Percentiles rank a stretch among this genome's conserved stretches.
Conservation (phyloP, 2,888 invertebrate genomes). For the Leucophenga maculata region DNA sequence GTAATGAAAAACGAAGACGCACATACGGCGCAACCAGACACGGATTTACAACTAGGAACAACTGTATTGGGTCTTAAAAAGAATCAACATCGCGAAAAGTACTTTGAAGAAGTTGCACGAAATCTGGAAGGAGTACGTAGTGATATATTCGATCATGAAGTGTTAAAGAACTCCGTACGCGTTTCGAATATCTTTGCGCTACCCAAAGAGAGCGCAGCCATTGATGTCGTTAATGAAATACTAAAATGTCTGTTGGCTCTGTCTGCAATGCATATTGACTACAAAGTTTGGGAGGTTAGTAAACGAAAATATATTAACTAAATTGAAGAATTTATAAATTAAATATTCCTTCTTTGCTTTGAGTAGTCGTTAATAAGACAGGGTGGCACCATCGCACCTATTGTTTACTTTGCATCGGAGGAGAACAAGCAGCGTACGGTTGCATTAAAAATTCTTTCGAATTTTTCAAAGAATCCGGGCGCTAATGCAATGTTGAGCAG, state of each 20-base stretch:
- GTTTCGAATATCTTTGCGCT: conserved; percentile 59
- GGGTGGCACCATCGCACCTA: conserved; percentile 59
- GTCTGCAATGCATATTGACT: conserved; percentile 61
- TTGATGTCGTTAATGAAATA: conserved; percentile 67
- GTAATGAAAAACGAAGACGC: conserved; percentile 66
- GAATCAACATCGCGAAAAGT: conserved; percentile 70
- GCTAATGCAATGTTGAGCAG: conserved; percentile 64
- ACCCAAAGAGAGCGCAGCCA: conserved; percentile 60
- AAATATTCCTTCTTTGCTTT: background rate
- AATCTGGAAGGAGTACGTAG: conserved; percentile 70
- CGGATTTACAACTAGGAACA: conserved; percentile 36
- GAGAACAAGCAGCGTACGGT: conserved; percentile 64
- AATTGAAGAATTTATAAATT: background rate
- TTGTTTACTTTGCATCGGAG: conserved; percentile 67
- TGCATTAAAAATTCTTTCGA: conserved; percentile 68
- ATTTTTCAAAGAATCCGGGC: conserved; percentile 66
- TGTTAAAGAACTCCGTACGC: conserved; percentile 60
- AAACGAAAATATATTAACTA: background rate
- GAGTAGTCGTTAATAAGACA: conserved; percentile 40
- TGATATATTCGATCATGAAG: conserved; percentile 69
- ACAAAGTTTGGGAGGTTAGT: conserved; percentile 61
- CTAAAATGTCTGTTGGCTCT: conserved; percentile 66
- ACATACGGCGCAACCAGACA: conserved; percentile 45
- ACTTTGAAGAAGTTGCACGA: conserved; percentile 70
- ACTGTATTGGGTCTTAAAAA: conserved; percentile 63